Evolutionary conservation across 2,888 invertebrate species (phyloP).

Genomic region (Drosophila mulleri): DNA sequence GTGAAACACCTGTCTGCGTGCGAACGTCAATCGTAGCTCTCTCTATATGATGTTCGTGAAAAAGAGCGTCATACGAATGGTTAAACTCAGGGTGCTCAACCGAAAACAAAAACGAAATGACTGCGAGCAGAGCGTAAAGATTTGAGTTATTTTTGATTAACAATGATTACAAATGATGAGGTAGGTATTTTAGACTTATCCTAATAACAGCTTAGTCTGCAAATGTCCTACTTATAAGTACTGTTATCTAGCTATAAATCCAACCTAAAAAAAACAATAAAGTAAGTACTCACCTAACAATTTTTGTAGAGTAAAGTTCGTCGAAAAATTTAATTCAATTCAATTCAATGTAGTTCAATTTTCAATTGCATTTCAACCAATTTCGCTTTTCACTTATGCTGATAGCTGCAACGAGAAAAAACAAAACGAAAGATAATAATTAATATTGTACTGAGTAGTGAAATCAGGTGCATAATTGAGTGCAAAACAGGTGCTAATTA

Average conservation of each 20-base stretch:
- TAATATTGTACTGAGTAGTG: neutral
- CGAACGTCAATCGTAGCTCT: too few relatives aligned
- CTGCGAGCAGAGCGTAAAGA: too few relatives aligned
- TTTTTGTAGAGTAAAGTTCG: neutral
- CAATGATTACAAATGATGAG: too few relatives aligned
- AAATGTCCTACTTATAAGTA: too few relatives aligned
- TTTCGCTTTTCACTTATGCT: neutral
- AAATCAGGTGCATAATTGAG: constrained; percentile 11
- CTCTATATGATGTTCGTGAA: too few relatives aligned
- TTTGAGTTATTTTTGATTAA: too few relatives aligned
- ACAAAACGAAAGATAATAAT: neutral
- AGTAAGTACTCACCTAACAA: neutral
- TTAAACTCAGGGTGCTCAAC: too few relatives aligned
- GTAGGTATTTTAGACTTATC: too few relatives aligned
- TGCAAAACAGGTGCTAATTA: constrained; percentile 33
- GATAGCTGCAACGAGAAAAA: neutral
- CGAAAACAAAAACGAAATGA: too few relatives aligned
- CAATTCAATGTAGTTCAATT: constrained; percentile 6
- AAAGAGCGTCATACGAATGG: too few relatives aligned
- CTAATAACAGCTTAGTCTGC: too few relatives aligned
- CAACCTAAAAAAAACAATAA: neutral
- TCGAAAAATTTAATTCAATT: constrained; percentile 1
- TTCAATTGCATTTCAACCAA: neutral
- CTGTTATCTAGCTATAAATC: neutral
- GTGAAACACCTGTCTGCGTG: too few relatives aligned